Base-by-base conservation (phyloP, 1,140 invertebrate species). In the Drosophila insularis region DNA sequence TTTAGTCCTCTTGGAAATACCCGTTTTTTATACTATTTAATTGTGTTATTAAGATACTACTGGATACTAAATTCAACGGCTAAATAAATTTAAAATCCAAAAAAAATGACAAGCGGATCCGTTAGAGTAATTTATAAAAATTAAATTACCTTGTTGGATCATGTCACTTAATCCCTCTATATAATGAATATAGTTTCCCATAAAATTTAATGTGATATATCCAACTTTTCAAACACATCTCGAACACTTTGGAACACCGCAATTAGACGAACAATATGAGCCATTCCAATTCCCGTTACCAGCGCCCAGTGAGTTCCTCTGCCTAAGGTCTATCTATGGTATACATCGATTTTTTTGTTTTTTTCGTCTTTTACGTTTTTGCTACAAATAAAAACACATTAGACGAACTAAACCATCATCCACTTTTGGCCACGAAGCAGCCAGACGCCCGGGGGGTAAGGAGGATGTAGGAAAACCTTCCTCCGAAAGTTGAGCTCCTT, bases 321-420 rank as follows among this genome's bases (percentile, higher is more conserved):
- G n/a, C 8, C 14, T 35, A 11, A 11, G 19, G 58, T 27, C 27
- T 40, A 13, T 60, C 39, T 62, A 21, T 60, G 63, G 72, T 78
- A 63, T 68, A 61, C 74, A 85, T 85, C 58, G 81, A 85, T 86
- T 85, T 85, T 80, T 63, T 31, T 43, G 43, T 27, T 27, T 67
- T 67, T 10, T 31, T 43, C 17, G 43, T 50, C 37, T 11, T 69
- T 50, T 53, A 40, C 55, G 46, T 65, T 68, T 72, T 72, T 43
- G 64, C 74, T 63, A 66, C 81, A 74, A 81, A 81, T 81, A 77
- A 75, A 86, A 75, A 81, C 74, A 85, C 82, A 81, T 81, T 81
- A 78, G 74, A 71, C 62, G 31, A 65, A 74, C 70, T 78, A 69
- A 50, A 78, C 62, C 75, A 61, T 67, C 68, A 65, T 73, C 46